Evolutionary conservation across 1,140 invertebrate species (phyloP).

Genomic region (Nymphalis io): DNA sequence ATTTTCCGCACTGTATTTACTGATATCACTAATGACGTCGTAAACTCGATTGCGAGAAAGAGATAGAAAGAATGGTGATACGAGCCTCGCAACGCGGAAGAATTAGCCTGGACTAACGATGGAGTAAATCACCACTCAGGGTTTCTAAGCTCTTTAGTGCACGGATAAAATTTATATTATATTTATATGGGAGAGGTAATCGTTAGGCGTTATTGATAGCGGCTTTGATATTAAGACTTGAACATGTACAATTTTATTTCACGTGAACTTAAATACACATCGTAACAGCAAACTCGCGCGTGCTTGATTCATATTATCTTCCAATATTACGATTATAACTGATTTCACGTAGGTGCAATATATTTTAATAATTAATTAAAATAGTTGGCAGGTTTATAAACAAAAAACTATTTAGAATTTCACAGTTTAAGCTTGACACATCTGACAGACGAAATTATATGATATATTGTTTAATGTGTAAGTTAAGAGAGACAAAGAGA

Average conservation of each 20-base stretch:
- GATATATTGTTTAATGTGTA: too few relatives aligned
- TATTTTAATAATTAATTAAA: too few relatives aligned
- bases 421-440: too few relatives aligned
- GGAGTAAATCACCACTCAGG: constrained; percentile 63
- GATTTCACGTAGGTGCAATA: too few relatives aligned
- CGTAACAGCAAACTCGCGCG: background rate
- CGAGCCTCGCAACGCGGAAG: constrained; percentile 58
- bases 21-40: constrained; percentile 71
- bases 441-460: too few relatives aligned
- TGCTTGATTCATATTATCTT: too few relatives aligned
- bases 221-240: background rate
- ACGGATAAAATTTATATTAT: constrained; percentile 57
- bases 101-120: constrained; percentile 64
- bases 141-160: constrained; percentile 39
- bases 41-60: constrained; percentile 56
- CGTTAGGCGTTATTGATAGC: constrained; percentile 36
- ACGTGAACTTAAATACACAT: background rate
- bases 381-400: too few relatives aligned
- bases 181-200: constrained; percentile 38
- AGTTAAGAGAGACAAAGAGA: too few relatives aligned
- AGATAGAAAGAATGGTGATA: constrained; percentile 51
- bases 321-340: too few relatives aligned
- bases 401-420: too few relatives aligned
- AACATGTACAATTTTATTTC: background rate
- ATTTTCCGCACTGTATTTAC: constrained; percentile 13